phyloP scores from a whole-genome alignment of 2,797 vertebrate species.

The Heterohyrax brucei region DNA sequence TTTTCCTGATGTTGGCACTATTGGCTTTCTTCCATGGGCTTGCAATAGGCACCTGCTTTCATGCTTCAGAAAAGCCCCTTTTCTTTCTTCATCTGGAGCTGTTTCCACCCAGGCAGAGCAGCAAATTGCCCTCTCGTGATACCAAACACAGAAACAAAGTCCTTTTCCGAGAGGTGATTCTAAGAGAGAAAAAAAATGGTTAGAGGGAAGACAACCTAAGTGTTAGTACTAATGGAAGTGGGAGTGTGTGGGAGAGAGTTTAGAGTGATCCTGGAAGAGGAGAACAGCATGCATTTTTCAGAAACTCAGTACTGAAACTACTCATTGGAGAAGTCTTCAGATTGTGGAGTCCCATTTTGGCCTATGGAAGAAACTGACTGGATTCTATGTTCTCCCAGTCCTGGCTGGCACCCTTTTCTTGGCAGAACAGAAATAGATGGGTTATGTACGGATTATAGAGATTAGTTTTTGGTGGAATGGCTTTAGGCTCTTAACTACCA shows the following conservation, averaged over 20 bases:
- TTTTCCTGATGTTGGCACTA: constrained; percentile 23
- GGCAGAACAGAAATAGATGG: background rate
- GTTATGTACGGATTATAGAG: constrained; percentile 44
- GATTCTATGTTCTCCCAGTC: background rate
- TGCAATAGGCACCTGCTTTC: background rate
- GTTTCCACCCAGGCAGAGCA: constrained; percentile 93
- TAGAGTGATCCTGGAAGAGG: background rate
- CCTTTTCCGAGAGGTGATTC: constrained; percentile 93
- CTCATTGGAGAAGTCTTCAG: background rate
- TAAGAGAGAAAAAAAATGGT: constrained; percentile 84
- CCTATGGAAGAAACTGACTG: constrained; percentile 3
- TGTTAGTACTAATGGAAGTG: background rate
- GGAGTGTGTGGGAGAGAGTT: background rate
- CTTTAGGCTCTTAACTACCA: background rate
- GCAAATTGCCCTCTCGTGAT: constrained; percentile 92
- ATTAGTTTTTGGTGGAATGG: constrained; percentile 27
- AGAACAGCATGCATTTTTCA: background rate
- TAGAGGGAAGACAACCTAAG: constrained; percentile 1
- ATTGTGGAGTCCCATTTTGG: background rate
- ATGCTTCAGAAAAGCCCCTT: constrained; percentile 93
- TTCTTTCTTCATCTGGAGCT: constrained; percentile 94
- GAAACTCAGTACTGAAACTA: constrained; percentile 13
- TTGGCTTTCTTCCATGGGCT: background rate
- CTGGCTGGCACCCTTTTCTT: background rate
- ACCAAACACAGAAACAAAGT: constrained; percentile 92